Evolutionary conservation across 2,888 invertebrate genomes (phyloP).

Genomic region (Lasioglossum leucozonium): DNA sequence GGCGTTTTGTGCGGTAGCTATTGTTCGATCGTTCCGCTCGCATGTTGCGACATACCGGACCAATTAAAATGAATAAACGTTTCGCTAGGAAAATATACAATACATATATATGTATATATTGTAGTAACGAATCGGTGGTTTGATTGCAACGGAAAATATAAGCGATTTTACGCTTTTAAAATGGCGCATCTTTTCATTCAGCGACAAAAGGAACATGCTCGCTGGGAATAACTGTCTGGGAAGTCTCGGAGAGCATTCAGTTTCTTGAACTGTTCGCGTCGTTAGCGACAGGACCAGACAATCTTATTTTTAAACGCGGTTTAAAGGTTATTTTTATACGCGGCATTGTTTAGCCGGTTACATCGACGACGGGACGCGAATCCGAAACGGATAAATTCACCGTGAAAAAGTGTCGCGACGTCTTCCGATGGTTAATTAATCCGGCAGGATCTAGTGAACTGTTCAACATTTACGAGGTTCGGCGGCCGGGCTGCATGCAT

Average conservation of each 20-base stretch:
- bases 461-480: slow-evolving; percentile 11
- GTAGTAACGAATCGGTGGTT: not conserved
- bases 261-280: not conserved
- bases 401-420: slow-evolving; percentile 27
- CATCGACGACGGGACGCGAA: not conserved
- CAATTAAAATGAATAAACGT: not conserved
- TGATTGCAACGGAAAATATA: not conserved
- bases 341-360: slow-evolving; percentile 20
- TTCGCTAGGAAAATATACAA: too few relatives aligned
- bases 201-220: not conserved
- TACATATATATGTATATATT: too few relatives aligned
- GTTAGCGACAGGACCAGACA: not conserved
- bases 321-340: too few relatives aligned
- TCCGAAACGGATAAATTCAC: slow-evolving; percentile 14
- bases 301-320: slow-evolving; percentile 1
- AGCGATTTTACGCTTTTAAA: not conserved
- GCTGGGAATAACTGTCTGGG: not conserved
- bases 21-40: not conserved
- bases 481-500: slow-evolving; percentile 11
- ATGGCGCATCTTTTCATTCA: not conserved
- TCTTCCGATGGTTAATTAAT: slow-evolving; percentile 4
- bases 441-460: slow-evolving; percentile 7
- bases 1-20: not conserved
- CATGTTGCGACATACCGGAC: not conserved
- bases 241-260: not conserved